A percentile compares a stretch with the other conserved stretches of the same genome.
Conservation (phyloP, 2,888 invertebrate genomes). For the Acleris emargana region DNA sequence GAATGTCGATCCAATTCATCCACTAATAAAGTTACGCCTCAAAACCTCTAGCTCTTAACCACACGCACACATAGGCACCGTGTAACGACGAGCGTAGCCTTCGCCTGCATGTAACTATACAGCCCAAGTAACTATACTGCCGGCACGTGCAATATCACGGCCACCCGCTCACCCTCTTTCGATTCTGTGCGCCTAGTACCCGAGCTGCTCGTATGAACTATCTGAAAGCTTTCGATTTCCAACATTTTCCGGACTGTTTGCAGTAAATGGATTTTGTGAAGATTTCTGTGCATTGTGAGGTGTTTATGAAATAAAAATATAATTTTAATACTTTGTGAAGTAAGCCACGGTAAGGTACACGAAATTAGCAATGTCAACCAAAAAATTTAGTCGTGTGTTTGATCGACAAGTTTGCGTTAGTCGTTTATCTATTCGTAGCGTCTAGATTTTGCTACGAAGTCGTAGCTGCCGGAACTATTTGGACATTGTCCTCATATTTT, state of each 20-base stretch:
- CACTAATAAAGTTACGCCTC: conserved; percentile 76
- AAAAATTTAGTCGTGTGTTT: neutral
- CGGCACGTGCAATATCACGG: conserved; percentile 72
- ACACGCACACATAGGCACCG: conserved; percentile 52
- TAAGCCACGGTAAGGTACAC: neutral
- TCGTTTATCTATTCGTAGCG: conserved; percentile 5
- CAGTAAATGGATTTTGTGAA: conserved; percentile 24
- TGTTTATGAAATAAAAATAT: conserved; percentile 12
- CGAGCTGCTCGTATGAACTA: conserved; percentile 45
- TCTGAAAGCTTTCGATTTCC: conserved; percentile 38
- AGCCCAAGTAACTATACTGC: conserved; percentile 52
- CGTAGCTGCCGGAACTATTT: neutral
- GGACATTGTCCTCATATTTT: neutral
- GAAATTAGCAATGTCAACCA: neutral
- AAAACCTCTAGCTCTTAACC: conserved; percentile 66
- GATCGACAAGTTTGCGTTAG: neutral
- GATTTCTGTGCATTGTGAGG: conserved; percentile 2
- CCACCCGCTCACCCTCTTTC: conserved; percentile 46
- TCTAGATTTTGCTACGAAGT: conserved; percentile 7
- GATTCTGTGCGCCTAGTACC: conserved; percentile 66
- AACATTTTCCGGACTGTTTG: conserved; percentile 35
- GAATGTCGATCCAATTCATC: conserved; percentile 68
- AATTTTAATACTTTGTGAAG: neutral
- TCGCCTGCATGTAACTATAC: conserved; percentile 66
- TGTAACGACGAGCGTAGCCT: conserved; percentile 68